Base-by-base conservation (phyloP, 2,888 invertebrate species). In the Drosophila demipolita region DNA sequence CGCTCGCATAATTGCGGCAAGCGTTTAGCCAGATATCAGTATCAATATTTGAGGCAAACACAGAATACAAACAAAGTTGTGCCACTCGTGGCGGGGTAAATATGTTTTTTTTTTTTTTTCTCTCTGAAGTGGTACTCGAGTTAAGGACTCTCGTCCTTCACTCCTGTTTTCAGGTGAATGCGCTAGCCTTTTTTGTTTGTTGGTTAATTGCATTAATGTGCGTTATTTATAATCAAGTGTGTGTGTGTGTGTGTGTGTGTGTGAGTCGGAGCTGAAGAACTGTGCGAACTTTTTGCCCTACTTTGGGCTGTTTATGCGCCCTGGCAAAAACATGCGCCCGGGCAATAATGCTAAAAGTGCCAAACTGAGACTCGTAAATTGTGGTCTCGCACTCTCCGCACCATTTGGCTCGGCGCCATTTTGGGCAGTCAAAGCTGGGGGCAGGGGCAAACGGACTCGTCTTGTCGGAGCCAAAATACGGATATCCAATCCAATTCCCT, bases 271-370 rank as follows among this genome's bases (percentile, higher is more conserved):
- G 40, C 73, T 49, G 60, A 58, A 72, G 77, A 61, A 64, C 78
- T 75, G 78, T 76, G 75, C 74, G 75, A 76, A 78, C 54, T 60
- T 73, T 61, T 54, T 72, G 80, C 61, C 79, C 76, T 74, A 76
- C 76, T 65, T 70, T 68, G 65, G 40, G 48, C 64, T 66, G 78
- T 84, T 82, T 82, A 82, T 79, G 70, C 60, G 48, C 38, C 57
- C 29, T 23, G 20, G 29, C 70, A 68, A 26, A 70, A 77, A 75
- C 78, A 84, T 77, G 71, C 73, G 66, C 61, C 70, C 33, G 45
- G 65, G 84, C 86, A 89, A 87, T 87, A 89, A 89, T 87, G 86
- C 79, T 75, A 70, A 87, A 87, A 89, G 86, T 89, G 89, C 86
- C 86, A 89, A 89, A 78, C 81, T 66, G 85, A 89, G 88, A 85